These are phyloP conservation scores for Oedothorax gibbosus DNA, from an alignment of 1,140 invertebrate species.

Conservation along the genomic window DNA sequence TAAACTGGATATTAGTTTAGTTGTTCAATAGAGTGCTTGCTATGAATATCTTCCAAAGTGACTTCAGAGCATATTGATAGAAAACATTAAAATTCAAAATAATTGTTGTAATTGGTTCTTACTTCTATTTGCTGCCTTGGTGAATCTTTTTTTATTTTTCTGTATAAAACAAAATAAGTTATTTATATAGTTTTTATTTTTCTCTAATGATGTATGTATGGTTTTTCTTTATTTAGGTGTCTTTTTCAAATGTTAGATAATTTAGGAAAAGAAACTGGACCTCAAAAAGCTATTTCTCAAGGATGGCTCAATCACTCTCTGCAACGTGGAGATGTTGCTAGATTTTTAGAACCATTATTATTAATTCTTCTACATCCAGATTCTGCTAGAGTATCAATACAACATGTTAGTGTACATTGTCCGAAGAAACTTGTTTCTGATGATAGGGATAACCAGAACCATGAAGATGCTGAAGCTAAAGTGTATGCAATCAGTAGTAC, in stretches of 20 bases:
- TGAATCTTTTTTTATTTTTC: no score
- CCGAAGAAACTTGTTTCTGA: conserved; percentile 41
- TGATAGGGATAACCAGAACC: conserved; percentile 53
- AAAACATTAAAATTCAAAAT: no score
- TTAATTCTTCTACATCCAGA: conserved; percentile 83
- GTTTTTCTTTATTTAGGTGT: conserved; percentile 71
- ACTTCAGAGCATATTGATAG: no score
- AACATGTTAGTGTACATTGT: conserved; percentile 81
- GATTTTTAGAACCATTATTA: conserved; percentile 84
- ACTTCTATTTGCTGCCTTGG: no score
- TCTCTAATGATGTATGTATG: neutral
- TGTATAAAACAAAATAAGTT: no score
- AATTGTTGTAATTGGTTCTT: no score
- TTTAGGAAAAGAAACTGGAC: conserved; percentile 78
- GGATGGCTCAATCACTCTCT: conserved; percentile 81
- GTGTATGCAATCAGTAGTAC: conserved; percentile 89
- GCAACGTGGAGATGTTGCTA: conserved; percentile 80
- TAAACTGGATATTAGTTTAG: no score
- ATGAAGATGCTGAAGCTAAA: conserved; percentile 72
- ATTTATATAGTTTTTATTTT: no score
- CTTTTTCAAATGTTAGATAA: conserved; percentile 83
- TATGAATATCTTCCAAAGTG: no score
- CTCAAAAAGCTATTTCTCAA: conserved; percentile 78
- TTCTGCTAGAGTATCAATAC: conserved; percentile 86
- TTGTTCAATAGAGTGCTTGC: no score